phyloP scores from a whole-genome alignment of 2,888 invertebrate species.

The Caenorhabditis sp. region DNA sequence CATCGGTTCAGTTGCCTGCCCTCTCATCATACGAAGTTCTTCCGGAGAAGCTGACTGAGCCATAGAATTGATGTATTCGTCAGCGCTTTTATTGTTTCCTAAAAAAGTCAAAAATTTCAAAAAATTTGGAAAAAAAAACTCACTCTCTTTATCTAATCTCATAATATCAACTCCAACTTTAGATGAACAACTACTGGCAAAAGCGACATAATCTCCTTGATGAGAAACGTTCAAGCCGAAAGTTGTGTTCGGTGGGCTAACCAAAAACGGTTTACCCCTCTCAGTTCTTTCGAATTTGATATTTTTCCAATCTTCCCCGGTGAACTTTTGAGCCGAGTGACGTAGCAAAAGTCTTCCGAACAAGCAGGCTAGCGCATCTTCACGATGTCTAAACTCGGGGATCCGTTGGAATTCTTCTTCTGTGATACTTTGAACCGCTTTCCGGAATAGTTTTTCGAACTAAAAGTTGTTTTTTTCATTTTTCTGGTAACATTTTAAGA shows the following conservation, averaged over 20 bases:
- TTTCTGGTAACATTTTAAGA: neutral
- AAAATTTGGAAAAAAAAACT: conserved; percentile 14
- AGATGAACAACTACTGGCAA: conserved; percentile 65
- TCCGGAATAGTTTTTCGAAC: conserved; percentile 63
- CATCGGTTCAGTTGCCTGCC: conserved; percentile 67
- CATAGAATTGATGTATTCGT: conserved; percentile 70
- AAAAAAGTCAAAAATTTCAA: conserved; percentile 13
- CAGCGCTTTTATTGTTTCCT: conserved; percentile 68
- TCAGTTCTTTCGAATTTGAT: conserved; percentile 67
- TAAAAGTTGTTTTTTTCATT: conserved; percentile 21
- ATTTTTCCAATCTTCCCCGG: conserved; percentile 61
- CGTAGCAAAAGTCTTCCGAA: conserved; percentile 66
- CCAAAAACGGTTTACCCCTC: conserved; percentile 67
- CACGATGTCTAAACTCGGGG: conserved; percentile 60
- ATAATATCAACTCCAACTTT: conserved; percentile 70
- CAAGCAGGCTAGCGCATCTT: conserved; percentile 66
- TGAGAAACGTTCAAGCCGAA: conserved; percentile 70
- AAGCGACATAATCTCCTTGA: conserved; percentile 70
- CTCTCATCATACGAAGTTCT: conserved; percentile 66
- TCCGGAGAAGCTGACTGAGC: conserved; percentile 64
- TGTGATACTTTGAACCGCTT: conserved; percentile 67
- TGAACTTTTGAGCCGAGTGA: conserved; percentile 60
- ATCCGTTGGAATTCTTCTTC: conserved; percentile 65
- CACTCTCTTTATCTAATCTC: conserved; percentile 65
- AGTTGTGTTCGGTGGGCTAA: conserved; percentile 50